A percentile compares a stretch with the other conserved stretches of the same genome.
phyloP scores from a whole-genome alignment of 2,113 vertebrate genomes.

The Sinocyclocheilus rhinocerous region DNA sequence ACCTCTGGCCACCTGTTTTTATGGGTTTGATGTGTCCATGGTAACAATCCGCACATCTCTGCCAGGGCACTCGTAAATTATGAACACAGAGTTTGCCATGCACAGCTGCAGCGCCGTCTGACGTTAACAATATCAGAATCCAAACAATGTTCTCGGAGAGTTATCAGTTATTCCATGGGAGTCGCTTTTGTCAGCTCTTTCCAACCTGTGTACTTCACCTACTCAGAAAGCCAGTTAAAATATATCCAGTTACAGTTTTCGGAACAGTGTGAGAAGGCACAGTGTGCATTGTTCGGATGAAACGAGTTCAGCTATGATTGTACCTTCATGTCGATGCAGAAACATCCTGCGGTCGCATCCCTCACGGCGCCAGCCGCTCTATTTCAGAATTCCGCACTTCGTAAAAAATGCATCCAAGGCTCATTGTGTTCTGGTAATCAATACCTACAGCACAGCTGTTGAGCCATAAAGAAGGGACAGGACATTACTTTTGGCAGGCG shows the following conservation, averaged over 20 bases:
- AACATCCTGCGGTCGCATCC: constrained; percentile 14
- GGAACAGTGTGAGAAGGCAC: constrained; percentile 4
- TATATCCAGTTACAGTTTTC: constrained; percentile 72
- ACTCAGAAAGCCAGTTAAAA: constrained; percentile 68
- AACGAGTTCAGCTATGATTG: background rate
- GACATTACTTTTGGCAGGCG: background rate
- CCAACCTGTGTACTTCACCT: constrained; percentile 60
- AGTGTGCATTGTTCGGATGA: background rate
- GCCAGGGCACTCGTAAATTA: constrained; percentile 62
- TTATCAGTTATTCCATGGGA: constrained; percentile 69
- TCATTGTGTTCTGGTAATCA: constrained; percentile 72
- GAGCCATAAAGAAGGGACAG: constrained; percentile 64
- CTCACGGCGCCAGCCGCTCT: constrained; percentile 62
- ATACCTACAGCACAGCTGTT: constrained; percentile 76
- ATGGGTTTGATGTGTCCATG: constrained; percentile 20
- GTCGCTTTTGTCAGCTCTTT: constrained; percentile 59
- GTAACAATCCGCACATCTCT: background rate
- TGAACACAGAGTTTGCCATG: constrained; percentile 50
- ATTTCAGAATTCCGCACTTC: constrained; percentile 75
- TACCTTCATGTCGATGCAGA: constrained; percentile 8
- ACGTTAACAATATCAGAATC: constrained; percentile 66
- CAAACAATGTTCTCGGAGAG: constrained; percentile 47
- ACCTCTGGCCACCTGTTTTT: constrained; percentile 55
- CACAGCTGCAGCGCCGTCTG: constrained; percentile 71
- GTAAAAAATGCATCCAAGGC: constrained; percentile 65